phyloP scores from a whole-genome alignment of 2,113 vertebrate genomes.

The Sisor rabdophorus region DNA sequence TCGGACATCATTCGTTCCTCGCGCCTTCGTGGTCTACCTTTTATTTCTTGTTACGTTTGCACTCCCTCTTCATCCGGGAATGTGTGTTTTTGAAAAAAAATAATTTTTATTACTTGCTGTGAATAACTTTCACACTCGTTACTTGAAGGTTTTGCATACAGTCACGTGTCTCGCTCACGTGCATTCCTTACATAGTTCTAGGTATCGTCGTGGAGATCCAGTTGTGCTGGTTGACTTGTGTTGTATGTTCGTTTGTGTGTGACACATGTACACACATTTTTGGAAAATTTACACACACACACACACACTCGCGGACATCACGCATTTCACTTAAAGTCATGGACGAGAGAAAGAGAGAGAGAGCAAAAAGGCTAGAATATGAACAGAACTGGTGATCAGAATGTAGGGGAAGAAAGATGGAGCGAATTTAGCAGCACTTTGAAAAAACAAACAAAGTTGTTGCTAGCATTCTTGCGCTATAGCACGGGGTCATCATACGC shows the following conservation, averaged over 20 bases:
- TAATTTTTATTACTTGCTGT: conserved; percentile 19
- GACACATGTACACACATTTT: conserved; percentile 49
- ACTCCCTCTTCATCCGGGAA: conserved; percentile 34
- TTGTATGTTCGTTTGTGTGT: conserved; percentile 47
- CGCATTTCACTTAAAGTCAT: conserved; percentile 44
- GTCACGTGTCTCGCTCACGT: conserved; percentile 35
- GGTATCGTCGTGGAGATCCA: conserved; percentile 46
- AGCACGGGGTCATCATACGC: conserved; percentile 71
- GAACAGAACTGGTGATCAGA: conserved; percentile 42
- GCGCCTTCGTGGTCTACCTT: conserved; percentile 36
- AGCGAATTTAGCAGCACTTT: conserved; percentile 69
- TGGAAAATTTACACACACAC: neutral
- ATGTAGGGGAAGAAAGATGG: conserved; percentile 56
- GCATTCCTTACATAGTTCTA: conserved; percentile 35
- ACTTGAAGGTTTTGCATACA: conserved; percentile 46
- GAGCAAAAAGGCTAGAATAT: neutral
- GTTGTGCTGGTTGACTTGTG: conserved; percentile 48
- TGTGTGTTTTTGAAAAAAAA: no score
- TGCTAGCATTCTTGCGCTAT: conserved; percentile 71
- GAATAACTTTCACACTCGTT: conserved; percentile 35
- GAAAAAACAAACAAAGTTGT: conserved; percentile 51
- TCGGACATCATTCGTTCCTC: conserved; percentile 39
- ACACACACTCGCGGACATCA: conserved; percentile 49
- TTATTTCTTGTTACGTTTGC: conserved; percentile 24
- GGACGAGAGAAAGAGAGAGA: conserved; percentile 40